phyloP scores from a whole-genome alignment of 2,888 invertebrate genomes.

The Epirrita christyi region DNA sequence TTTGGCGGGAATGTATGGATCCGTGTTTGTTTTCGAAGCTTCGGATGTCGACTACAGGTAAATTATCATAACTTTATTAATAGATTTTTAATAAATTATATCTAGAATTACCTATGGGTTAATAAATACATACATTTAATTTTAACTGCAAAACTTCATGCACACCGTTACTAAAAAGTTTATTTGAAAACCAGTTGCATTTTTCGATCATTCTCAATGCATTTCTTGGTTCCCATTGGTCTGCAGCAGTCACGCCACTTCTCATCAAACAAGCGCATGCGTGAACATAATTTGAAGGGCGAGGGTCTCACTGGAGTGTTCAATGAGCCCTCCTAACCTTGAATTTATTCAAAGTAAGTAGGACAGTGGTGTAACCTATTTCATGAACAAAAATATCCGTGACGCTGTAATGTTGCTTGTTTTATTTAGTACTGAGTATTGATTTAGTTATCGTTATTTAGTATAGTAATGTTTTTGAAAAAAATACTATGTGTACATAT shows the following conservation, averaged over 20 bases:
- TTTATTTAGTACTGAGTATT: too few relatives aligned
- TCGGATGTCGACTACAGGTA: slow-evolving; percentile 71
- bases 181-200: slow-evolving; percentile 11
- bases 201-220: slow-evolving; percentile 3
- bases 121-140: background rate
- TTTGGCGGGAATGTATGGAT: slow-evolving; percentile 76
- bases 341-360: slow-evolving; percentile 26
- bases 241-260: slow-evolving; percentile 39
- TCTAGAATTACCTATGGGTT: too few relatives aligned
- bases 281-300: slow-evolving; percentile 34
- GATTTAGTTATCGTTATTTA: too few relatives aligned
- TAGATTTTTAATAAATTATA: background rate
- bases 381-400: background rate
- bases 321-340: slow-evolving; percentile 30
- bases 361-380: slow-evolving; percentile 25
- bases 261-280: slow-evolving; percentile 48
- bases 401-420: background rate
- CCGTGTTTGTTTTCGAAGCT: slow-evolving; percentile 75
- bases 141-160: background rate
- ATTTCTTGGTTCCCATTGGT: slow-evolving; percentile 15
- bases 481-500: too few relatives aligned
- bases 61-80: too few relatives aligned
- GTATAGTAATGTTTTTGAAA: too few relatives aligned
- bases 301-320: slow-evolving; percentile 34
- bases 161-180: background rate